Percentiles rank a stretch among this genome's conserved stretches.
Evolutionary conservation across 2,888 invertebrate species (phyloP).

Genomic region (Latheticus oryzae): DNA sequence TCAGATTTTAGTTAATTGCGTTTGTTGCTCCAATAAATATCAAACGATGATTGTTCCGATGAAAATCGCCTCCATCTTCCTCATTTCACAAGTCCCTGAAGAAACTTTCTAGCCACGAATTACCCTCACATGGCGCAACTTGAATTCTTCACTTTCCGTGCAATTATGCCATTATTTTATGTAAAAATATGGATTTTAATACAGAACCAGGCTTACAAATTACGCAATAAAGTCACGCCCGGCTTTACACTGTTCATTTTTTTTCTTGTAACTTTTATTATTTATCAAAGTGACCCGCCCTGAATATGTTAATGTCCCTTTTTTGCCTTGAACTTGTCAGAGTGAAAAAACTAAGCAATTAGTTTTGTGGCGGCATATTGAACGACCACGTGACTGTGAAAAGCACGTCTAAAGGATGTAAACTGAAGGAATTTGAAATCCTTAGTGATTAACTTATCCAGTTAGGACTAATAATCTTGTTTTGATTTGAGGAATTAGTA

Average conservation of each 20-base stretch:
- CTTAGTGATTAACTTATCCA: conserved; percentile 46
- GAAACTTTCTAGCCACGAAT: conserved; percentile 40
- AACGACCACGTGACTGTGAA: conserved; percentile 20
- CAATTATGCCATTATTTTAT: conserved; percentile 27
- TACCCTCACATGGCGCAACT: conserved; percentile 36
- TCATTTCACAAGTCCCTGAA: conserved; percentile 31
- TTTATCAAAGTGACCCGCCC: conserved; percentile 17
- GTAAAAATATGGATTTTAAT: conserved; percentile 22
- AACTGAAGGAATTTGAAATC: conserved; percentile 27
- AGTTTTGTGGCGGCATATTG: conserved; percentile 5
- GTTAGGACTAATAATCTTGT: conserved; percentile 50
- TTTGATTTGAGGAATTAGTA: conserved; percentile 50
- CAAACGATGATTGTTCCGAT: conserved; percentile 26
- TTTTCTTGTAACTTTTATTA: conserved; percentile 8
- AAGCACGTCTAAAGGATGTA: conserved; percentile 28
- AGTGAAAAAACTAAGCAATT: conserved; percentile 12
- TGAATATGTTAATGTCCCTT: conserved; percentile 29
- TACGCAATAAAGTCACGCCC: conserved; percentile 23
- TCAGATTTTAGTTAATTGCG: too few relatives aligned
- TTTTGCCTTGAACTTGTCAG: conserved; percentile 32
- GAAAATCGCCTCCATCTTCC: conserved; percentile 35
- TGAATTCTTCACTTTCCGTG: conserved; percentile 30
- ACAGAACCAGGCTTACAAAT: conserved; percentile 4
- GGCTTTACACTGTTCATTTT: conserved; percentile 11
- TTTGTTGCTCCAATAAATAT: too few relatives aligned